phyloP scores from a whole-genome alignment of 2,888 invertebrate genomes.

The Brenthis ino region DNA sequence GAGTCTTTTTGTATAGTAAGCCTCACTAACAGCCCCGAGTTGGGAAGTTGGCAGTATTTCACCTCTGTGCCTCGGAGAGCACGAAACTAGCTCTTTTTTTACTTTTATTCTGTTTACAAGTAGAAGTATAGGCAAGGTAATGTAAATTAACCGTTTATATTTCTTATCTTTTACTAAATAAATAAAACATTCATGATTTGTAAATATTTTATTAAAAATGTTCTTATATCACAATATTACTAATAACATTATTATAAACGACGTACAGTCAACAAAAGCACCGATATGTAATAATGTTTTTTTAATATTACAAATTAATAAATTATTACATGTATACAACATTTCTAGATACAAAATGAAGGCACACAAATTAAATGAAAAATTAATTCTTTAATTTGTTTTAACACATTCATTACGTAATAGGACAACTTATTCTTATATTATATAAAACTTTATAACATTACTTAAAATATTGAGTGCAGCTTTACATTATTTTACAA shows the following conservation, averaged over 20 bases:
- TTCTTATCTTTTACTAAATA: neutral
- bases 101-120: too few relatives aligned
- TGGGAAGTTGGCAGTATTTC: too few relatives aligned
- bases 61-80: too few relatives aligned
- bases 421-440: neutral
- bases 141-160: neutral
- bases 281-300: constrained; percentile 60
- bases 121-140: too few relatives aligned
- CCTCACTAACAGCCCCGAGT: too few relatives aligned
- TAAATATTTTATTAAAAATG: constrained; percentile 49
- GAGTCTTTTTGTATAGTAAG: too few relatives aligned
- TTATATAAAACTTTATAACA: constrained; percentile 10
- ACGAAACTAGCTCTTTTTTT: too few relatives aligned
- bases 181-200: constrained; percentile 20
- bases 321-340: constrained; percentile 18
- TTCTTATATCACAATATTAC: constrained; percentile 61
- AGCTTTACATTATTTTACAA: constrained; percentile 30
- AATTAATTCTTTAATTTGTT: constrained; percentile 5
- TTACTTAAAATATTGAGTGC: constrained; percentile 18
- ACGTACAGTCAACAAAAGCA: constrained; percentile 74
- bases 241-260: constrained; percentile 34
- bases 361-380: constrained; percentile 33
- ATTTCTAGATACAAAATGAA: constrained; percentile 29
- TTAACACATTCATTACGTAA: neutral
- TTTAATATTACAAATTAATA: constrained; percentile 26